These are phyloP conservation scores for Misgurnus anguillicaudatus DNA, from an alignment of 2,113 vertebrate genomes.

Conservation along the genomic window DNA sequence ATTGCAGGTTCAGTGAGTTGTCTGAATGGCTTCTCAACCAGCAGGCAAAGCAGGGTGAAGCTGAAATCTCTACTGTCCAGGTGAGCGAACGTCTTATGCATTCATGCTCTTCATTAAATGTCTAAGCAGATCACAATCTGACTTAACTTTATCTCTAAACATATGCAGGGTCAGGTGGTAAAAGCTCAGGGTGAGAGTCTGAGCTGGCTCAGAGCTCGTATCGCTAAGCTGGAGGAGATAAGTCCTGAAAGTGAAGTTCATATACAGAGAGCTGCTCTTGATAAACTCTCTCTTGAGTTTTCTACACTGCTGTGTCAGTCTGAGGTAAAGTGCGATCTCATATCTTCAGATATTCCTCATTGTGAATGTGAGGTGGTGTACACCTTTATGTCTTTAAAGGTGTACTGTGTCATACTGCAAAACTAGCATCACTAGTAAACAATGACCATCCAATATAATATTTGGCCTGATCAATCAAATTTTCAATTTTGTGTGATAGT, in stretches of 20 bases:
- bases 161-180: slow-evolving; percentile 78
- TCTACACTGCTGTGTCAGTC: slow-evolving; percentile 76
- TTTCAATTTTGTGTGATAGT: no score
- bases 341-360: neutral
- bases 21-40: slow-evolving; percentile 84
- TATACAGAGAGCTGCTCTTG: slow-evolving; percentile 79
- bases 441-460: no score
- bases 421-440: no score
- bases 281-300: slow-evolving; percentile 80
- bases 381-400: neutral
- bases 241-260: slow-evolving; percentile 81
- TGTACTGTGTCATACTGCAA: no score
- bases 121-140: neutral
- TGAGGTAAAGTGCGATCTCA: slow-evolving; percentile 74
- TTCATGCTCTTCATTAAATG: neutral
- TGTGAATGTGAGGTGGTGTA: neutral
- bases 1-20: slow-evolving; percentile 84
- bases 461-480: no score
- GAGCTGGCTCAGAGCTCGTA: slow-evolving; percentile 83
- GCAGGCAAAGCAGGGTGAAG: slow-evolving; percentile 74
- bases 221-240: slow-evolving; percentile 77
- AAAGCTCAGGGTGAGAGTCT: slow-evolving; percentile 78
- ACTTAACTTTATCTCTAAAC: slow-evolving; percentile 10
- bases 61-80: slow-evolving; percentile 73
- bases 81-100: slow-evolving; percentile 64